Evolutionary conservation across 2,797 vertebrate genomes (phyloP), one percentile per base, ranked within the genome.

Genomic region (Anolis apletophallus): DNA sequence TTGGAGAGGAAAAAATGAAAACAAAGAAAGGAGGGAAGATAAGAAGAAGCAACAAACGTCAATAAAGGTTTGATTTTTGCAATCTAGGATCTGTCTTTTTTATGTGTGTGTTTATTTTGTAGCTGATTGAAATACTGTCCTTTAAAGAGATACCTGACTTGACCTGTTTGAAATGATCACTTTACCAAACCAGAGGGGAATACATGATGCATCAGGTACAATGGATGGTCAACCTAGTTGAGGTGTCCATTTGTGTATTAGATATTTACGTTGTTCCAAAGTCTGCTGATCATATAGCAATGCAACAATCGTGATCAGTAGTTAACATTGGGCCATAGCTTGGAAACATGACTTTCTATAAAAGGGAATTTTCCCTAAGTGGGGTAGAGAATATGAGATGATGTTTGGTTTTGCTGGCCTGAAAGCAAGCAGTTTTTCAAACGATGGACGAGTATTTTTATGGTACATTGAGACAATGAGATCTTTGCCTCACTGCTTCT

Each of bases 121-220:
- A 97, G 97, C 96, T 97, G 96, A 95, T 96, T 95, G 94, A 98
- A 98, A 99, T 98, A 98, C 98, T 99, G 98, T 97, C 95, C 96
- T 95, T 94, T 97, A 97, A 97, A 96, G 97, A 97, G 96, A 96
- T 93, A 93, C 67, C 96, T 94, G 96, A 96, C 94, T 94, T 91
- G 97, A 97, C 88, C 79, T 71, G 52, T 89, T 94, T 80, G 96
- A 97, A 97, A 96, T 97, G 97, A 97, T 97, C 97, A 83, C 12
- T 67, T 98, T 97, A 98, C 96, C 96, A 96, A 96, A 94, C 92
- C 85, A 86, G 86, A 36, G 57, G n/a, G 87, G 72, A 34, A 68
- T 80, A 81, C 78, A 85, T 88, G 92, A 93, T 86, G 91, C 54
- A 86, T 87, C 85, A 87, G 85, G 83, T 73, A 76, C 88, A 64